Percentiles rank a stretch among this genome's conserved stretches.
These are phyloP conservation scores for Odontocolon sp. DNA, from an alignment of 2,888 invertebrate species.

Conservation along the genomic window DNA sequence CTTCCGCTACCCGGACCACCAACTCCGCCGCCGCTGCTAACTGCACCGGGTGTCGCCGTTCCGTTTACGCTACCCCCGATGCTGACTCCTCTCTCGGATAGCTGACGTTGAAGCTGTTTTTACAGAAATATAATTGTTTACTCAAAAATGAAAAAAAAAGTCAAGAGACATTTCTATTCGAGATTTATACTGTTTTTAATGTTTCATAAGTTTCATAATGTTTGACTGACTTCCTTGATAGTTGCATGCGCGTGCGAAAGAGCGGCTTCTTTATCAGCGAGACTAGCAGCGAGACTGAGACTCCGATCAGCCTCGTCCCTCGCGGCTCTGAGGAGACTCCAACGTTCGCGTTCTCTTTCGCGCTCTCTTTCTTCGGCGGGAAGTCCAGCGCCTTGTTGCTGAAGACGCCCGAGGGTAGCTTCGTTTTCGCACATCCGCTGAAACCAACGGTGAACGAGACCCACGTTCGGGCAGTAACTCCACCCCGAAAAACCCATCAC, in stretches of 20 bases:
- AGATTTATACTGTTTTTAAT: background rate
- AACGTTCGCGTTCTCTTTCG: conserved; percentile 93
- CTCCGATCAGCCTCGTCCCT: conserved; percentile 95
- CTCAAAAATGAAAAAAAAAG: background rate
- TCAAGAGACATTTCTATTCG: background rate
- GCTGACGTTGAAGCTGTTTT: conserved; percentile 82
- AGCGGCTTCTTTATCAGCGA: conserved; percentile 93
- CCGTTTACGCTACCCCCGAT: conserved; percentile 83
- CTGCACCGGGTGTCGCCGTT: conserved; percentile 80
- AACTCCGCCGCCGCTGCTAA: conserved; percentile 77
- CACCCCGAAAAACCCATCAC: conserved; percentile 74
- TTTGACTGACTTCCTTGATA: conserved; percentile 86
- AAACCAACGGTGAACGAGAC: conserved; percentile 78
- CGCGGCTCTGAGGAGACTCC: conserved; percentile 93
- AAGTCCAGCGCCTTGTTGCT: conserved; percentile 93
- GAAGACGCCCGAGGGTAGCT: conserved; percentile 89
- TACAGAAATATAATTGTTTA: conserved; percentile 46
- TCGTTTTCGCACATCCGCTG: conserved; percentile 91
- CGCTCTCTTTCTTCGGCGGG: conserved; percentile 90
- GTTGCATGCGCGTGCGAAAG: conserved; percentile 93
- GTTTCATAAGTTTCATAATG: background rate
- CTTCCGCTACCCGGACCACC: conserved; percentile 81
- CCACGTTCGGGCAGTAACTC: conserved; percentile 79
- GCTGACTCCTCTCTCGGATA: conserved; percentile 84
- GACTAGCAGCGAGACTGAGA: conserved; percentile 91